These are phyloP conservation scores for Diaphora mendica DNA, from an alignment of 2,888 invertebrate species.

Conservation along the genomic window DNA sequence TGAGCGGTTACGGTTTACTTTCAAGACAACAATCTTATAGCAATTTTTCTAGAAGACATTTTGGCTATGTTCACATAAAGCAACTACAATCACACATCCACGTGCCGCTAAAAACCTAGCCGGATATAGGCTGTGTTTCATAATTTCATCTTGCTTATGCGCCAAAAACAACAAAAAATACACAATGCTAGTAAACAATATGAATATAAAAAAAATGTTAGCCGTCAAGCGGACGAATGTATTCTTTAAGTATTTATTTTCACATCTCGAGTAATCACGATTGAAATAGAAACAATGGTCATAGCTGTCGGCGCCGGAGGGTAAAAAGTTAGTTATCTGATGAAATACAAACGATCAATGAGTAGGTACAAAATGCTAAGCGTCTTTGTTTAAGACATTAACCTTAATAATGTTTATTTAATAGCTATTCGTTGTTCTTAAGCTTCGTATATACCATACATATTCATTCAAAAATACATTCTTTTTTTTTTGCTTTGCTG, in stretches of 20 bases:
- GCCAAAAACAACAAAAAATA: background rate
- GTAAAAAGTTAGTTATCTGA: slow-evolving; percentile 59
- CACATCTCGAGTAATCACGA: slow-evolving; percentile 57
- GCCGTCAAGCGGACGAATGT: background rate
- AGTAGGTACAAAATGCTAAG: slow-evolving; percentile 38
- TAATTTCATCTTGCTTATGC: background rate
- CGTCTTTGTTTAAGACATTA: slow-evolving; percentile 51
- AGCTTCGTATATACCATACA: background rate
- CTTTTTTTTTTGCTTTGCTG: background rate
- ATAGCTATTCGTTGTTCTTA: background rate
- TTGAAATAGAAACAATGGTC: slow-evolving; percentile 61
- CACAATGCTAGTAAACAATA: background rate
- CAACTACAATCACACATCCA: background rate
- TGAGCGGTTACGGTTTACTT: no score
- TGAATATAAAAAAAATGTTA: background rate
- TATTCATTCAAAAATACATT: background rate
- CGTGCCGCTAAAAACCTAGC: background rate
- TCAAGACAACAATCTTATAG: background rate
- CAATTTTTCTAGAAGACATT: background rate
- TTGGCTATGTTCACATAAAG: no score
- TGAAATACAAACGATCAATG: slow-evolving; percentile 48
- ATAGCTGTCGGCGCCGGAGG: slow-evolving; percentile 55
- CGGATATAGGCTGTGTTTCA: background rate
- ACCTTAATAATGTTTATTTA: slow-evolving; percentile 6
- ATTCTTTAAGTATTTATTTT: slow-evolving; percentile 11